These are phyloP conservation scores for Anoura caudifer DNA, from an alignment of 2,113 vertebrate species.

Conservation along the genomic window DNA sequence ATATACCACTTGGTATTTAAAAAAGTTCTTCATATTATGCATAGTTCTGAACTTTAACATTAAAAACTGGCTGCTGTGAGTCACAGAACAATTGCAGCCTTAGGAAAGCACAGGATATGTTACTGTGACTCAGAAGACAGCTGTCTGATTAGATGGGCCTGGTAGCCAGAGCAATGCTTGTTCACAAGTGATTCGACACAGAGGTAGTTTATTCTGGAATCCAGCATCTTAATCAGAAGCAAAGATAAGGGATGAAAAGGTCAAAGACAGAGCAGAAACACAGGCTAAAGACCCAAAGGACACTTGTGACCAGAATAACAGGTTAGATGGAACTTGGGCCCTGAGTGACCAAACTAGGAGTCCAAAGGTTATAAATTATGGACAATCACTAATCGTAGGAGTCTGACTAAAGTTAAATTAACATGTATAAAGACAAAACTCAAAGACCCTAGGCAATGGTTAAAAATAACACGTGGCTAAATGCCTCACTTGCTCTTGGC, in stretches of 20 bases:
- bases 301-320: slow-evolving; percentile 23
- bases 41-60: neutral
- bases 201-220: neutral
- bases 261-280: neutral
- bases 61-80: slow-evolving; percentile 15
- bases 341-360: neutral
- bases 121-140: neutral
- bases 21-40: neutral
- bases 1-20: neutral
- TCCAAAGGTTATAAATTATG: neutral
- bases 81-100: neutral
- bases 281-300: neutral
- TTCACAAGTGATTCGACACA: slow-evolving; percentile 8
- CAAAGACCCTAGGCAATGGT: neutral
- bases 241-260: neutral
- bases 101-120: neutral
- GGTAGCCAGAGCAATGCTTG: neutral
- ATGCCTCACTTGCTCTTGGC: neutral
- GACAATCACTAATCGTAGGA: neutral
- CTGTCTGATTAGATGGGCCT: neutral
- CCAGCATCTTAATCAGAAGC: neutral
- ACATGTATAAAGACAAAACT: neutral
- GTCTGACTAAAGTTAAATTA: neutral
- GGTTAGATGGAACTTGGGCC: neutral
- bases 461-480: neutral